Evolutionary conservation across 2,113 vertebrate species (phyloP), one percentile per base, ranked within the genome.

Genomic region (Burhinus bistriatus): DNA sequence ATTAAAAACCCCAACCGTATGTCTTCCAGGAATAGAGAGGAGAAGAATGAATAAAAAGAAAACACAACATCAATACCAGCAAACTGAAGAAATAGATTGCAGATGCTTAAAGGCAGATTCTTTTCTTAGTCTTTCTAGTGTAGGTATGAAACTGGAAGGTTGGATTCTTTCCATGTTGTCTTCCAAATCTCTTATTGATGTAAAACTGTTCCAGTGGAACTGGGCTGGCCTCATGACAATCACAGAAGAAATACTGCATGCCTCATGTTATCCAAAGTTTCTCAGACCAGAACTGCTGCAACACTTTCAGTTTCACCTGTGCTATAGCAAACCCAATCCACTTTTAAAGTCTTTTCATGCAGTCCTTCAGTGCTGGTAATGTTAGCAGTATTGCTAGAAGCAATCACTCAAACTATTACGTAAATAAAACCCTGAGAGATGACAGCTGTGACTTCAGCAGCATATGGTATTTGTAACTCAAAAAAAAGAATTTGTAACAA

Each of bases 11-110:
- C 26, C 47, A 92, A 65, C 44, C 3, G 9, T 85, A 69, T 68
- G 65, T 77, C 83, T 89, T 40, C 55, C 38, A 91, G 72, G 65
- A 95, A 81, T 1, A 84, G 12, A 81, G 17, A 77, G 52, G 34
- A 95, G 40, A 88, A 88, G 19, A 94, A 92, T 23, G 57, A 88
- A 86, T 90, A 64, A 94, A 79, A 86, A 75, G 52, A 91, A 83
- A 88, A 79, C 15, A 42, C 26, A 76, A 62, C 51, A 82, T 58
- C 54, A 84, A 22, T 79, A 51, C 57, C n/a, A 94, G 87, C 58
- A 93, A 91, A 80, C 40, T 38, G 25, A 79, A 94, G 54, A 92
- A 97, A 95, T 22, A 83, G 26, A 79, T 93, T 87, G 89, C 95
- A 97, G 76, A 95, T 95, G 83, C 90, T 59, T 73, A 92, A 75